These are phyloP conservation scores for Limnephilus marmoratus DNA, from an alignment of 2,888 invertebrate genomes.

Conservation along the genomic window DNA sequence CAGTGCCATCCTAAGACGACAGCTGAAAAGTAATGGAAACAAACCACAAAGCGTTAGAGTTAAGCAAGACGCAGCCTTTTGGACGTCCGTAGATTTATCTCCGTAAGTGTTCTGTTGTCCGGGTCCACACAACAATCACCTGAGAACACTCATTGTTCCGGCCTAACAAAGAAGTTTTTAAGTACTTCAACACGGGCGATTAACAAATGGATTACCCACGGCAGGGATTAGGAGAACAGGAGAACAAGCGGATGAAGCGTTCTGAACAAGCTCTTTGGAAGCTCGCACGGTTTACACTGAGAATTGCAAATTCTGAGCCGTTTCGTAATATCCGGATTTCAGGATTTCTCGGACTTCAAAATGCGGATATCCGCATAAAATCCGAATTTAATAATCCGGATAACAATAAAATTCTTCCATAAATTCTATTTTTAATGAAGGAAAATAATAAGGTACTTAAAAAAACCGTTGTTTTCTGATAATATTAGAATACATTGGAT, in stretches of 20 bases:
- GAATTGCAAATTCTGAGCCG: too few relatives aligned
- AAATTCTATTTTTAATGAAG: too few relatives aligned
- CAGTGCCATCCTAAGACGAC: not conserved
- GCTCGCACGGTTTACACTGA: not conserved
- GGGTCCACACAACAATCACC: not conserved
- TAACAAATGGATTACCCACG: not conserved
- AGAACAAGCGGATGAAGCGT: not conserved
- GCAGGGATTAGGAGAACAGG: not conserved
- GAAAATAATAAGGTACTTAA: too few relatives aligned
- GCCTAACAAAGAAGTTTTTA: not conserved
- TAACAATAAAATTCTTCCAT: too few relatives aligned
- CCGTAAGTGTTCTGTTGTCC: not conserved
- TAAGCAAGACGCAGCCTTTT: not conserved
- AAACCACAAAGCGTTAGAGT: not conserved
- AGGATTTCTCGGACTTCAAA: too few relatives aligned
- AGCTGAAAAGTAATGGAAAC: not conserved
- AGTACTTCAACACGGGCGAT: not conserved
- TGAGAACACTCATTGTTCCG: slow-evolving; percentile 2
- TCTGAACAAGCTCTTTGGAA: not conserved
- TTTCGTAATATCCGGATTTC: too few relatives aligned
- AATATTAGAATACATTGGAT: too few relatives aligned
- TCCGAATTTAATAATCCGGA: too few relatives aligned
- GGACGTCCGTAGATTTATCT: slow-evolving; percentile 3
- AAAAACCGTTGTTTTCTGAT: too few relatives aligned
- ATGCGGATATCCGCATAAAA: too few relatives aligned